Conservation (phyloP, 2,113 vertebrate genomes). For the Phylloscopus trochiloides region DNA sequence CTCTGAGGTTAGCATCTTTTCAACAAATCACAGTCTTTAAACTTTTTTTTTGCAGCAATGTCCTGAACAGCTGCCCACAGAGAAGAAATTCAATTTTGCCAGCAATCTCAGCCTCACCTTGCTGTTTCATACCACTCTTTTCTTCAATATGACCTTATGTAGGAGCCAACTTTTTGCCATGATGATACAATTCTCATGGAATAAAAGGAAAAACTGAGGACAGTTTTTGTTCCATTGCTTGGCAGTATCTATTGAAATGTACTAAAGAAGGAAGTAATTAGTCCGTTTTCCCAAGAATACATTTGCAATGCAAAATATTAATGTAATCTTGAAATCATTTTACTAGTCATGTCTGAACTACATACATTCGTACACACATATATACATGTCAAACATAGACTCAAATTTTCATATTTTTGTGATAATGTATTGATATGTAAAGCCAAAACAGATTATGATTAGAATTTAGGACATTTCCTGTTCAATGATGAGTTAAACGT, state of each 20-base stretch:
- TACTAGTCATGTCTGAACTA: not conserved
- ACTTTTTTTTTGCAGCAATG: not conserved
- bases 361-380: too few species aligned
- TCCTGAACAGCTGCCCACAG: not conserved
- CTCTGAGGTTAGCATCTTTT: not conserved
- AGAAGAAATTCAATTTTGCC: not conserved
- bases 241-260: not conserved
- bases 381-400: not conserved
- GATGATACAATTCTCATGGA: not conserved
- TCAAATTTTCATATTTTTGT: not conserved
- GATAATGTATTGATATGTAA: not conserved
- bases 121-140: not conserved
- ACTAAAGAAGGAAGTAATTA: not conserved
- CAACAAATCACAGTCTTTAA: not conserved
- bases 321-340: not conserved
- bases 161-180: not conserved
- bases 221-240: not conserved
- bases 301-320: not conserved
- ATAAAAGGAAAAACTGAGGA: not conserved
- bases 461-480: not conserved
- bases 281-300: not conserved
- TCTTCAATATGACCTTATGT: not conserved
- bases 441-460: not conserved
- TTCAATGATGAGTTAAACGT: not conserved
- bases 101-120: not conserved